Evolutionary conservation across 2,888 invertebrate genomes (phyloP), one percentile per base, ranked within the genome.

Genomic region (Selenia dentaria): DNA sequence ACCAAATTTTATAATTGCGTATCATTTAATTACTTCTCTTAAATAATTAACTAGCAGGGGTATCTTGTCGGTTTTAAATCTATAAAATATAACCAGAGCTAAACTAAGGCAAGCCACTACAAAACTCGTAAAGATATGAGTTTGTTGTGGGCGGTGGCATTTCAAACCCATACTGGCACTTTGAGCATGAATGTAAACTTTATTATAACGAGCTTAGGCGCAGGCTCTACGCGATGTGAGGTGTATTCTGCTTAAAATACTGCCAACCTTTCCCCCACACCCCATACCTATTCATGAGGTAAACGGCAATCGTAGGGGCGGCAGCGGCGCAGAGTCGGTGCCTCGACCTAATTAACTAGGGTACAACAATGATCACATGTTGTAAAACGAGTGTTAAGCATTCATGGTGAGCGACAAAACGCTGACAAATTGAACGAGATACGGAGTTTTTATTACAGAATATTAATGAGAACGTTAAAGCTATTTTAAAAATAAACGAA

Each of bases 331-430:
- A 13, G 28, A 40, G 43, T 28, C 31, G 36, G 25, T 34, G 55
- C 35, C 45, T 34, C 57, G 59, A 59, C 56, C 58, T 59, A 58
- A 62, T 62, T 59, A 58, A 53, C 53, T 35, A 43, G 53, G 57
- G 53, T 43, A 59, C 51, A 57, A 53, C 45, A 35, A 47, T 43
- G 37, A 37, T 41, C 45, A 41, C 48, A 37, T 51, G 45, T 45
- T 34, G 50, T 57, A 52, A 52, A 57, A 51, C 51, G 54, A 43
- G 43, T 52, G 52, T 52, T 57, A 58, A 55, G 41, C 53, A 58
- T 58, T 55, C 55, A 54, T 59, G 50, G 45, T 41, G 50, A 51
- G 51, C 49, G 12, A 56, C 56, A 59, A 57, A 59, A 60, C 38
- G 53, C 53, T 39, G 43, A 62, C 58, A 56, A 60, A 60, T 60